Evolutionary conservation across 2,113 vertebrate genomes (phyloP), one percentile per base, ranked within the genome.

Genomic region (Oncorhynchus masou): DNA sequence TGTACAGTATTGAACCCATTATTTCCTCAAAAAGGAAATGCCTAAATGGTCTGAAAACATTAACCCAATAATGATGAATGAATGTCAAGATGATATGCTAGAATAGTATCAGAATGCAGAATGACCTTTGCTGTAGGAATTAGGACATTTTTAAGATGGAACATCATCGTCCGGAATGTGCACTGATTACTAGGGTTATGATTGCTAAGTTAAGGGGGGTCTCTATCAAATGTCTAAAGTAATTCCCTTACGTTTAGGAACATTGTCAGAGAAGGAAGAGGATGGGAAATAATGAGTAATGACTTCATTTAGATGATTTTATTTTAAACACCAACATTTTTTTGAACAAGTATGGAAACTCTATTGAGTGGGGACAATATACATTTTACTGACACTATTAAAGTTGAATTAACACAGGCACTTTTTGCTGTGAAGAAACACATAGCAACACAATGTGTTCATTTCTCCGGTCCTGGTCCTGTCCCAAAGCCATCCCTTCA

Each of bases 1-100:
- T 54, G 79, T 88, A 83, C 90, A 91, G 91, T 84, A 91, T 88
- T 85, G 84, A 79, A 80, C 81, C 84, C 79, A 90, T 92, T 90
- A 91, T 76, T 72, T 60, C 60, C 68, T 49, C 45, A 83, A 73
- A 84, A 82, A 86, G 85, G 86, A 81, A 90, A 89, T 78, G 51
- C 51, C 78, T 81, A 76, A 74, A 86, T 79, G 81, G 70, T 82
- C 75, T 67, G 73, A 51, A 22, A 78, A 59, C 74, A 69, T 90
- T 85, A 81, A 88, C 84, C 69, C 84, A 60, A 72, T 83, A 70
- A 78, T 71, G 78, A 81, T 75, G 59, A 79, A 77, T 79, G 70
- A 79, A 79, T 79, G 73, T 49, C 64, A 67, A 31, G 20, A 45
- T 64, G 60, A 75, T 75, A 57, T n/a, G 48, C 76, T 60, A 71